phyloP scores from a whole-genome alignment of 2,113 vertebrate species.

The Gadus chalcogrammus region DNA sequence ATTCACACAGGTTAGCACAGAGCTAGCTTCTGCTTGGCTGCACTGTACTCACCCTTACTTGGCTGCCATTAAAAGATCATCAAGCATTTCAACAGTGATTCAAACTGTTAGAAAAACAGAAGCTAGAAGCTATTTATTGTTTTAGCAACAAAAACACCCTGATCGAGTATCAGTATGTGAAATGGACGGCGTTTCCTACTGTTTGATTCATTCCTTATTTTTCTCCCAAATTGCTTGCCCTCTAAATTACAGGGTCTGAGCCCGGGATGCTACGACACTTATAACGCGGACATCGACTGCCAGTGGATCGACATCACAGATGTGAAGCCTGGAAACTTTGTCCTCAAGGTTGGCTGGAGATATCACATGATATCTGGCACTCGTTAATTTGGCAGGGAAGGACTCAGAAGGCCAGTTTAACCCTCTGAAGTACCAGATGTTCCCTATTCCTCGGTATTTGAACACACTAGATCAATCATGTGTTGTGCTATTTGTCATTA shows the following conservation, averaged over 20 bases:
- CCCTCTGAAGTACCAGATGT: not conserved
- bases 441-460: not conserved
- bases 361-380: constrained; percentile 24
- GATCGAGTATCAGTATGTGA: no score
- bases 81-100: no score
- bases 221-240: no score
- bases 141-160: no score
- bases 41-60: no score
- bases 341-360: constrained; percentile 82
- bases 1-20: no score
- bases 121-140: no score
- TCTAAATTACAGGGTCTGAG: constrained; percentile 82
- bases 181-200: no score
- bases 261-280: constrained; percentile 95
- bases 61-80: no score
- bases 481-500: not conserved
- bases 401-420: not conserved
- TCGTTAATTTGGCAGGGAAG: not conserved
- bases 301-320: constrained; percentile 99
- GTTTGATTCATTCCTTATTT: no score
- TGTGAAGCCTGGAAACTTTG: constrained; percentile 93
- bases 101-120: no score
- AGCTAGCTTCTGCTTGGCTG: no score
- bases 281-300: constrained; percentile 97
- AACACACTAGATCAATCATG: not conserved